phyloP scores from a whole-genome alignment of 2,113 vertebrate genomes.

The Tyrannus savana region DNA sequence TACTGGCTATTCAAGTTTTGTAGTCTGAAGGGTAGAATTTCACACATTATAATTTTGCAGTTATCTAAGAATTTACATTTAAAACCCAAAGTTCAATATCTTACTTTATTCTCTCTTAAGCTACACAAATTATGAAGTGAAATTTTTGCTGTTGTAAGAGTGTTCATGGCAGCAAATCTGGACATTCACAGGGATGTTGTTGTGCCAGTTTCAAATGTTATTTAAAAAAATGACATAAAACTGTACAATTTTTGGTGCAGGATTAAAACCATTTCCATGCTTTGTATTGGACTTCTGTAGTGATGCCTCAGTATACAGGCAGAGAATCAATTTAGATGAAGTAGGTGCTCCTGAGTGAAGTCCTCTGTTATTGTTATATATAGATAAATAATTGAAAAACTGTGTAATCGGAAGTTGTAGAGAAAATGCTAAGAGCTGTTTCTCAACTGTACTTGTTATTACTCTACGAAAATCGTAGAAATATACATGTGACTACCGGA shows the following conservation, averaged over 20 bases:
- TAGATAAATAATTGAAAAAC: background rate
- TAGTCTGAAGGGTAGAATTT: background rate
- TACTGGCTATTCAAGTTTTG: background rate
- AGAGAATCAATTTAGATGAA: background rate
- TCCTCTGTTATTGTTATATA: background rate
- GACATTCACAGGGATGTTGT: background rate
- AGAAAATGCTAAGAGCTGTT: background rate
- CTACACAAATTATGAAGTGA: background rate
- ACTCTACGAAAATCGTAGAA: background rate
- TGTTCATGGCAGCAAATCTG: background rate
- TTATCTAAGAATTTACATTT: background rate
- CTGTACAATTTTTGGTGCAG: background rate
- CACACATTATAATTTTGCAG: background rate
- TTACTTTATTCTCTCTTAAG: background rate
- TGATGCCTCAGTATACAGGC: background rate
- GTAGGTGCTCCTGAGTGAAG: background rate
- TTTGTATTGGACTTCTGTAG: background rate
- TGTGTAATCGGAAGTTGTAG: background rate
- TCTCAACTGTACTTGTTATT: background rate
- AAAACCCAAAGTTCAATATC: background rate
- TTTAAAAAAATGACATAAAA: background rate
- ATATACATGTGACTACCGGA: background rate
- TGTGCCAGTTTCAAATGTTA: background rate
- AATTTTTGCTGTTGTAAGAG: background rate
- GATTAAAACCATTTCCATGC: background rate